A percentile compares a stretch with the other conserved stretches of the same genome.
These are phyloP conservation scores for Catocala sponsa DNA, from an alignment of 2,888 invertebrate species.

Conservation along the genomic window DNA sequence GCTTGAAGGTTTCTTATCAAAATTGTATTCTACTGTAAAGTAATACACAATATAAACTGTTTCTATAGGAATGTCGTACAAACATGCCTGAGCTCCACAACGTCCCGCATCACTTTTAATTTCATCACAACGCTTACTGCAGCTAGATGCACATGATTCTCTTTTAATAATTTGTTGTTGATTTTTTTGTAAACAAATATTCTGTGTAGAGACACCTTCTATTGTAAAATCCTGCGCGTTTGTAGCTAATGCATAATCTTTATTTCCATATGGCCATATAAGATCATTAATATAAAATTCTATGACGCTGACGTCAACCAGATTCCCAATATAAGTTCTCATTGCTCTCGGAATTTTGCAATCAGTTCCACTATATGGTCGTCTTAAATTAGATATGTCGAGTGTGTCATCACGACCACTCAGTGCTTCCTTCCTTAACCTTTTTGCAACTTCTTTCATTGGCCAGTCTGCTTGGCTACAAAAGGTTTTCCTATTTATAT, in stretches of 20 bases:
- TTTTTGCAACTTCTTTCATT: constrained; percentile 69
- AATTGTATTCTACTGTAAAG: constrained; percentile 77
- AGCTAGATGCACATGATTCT: constrained; percentile 63
- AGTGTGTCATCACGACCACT: constrained; percentile 62
- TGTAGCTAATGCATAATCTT: constrained; percentile 73
- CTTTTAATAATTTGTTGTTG: constrained; percentile 64
- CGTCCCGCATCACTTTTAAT: constrained; percentile 56
- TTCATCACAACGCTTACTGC: constrained; percentile 69
- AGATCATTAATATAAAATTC: constrained; percentile 73
- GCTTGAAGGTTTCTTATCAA: constrained; percentile 46
- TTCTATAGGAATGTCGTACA: constrained; percentile 53
- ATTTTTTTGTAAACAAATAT: constrained; percentile 76
- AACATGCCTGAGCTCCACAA: constrained; percentile 70
- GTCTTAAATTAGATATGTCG: constrained; percentile 79
- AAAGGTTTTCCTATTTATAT: constrained; percentile 79
- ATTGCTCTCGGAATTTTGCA: constrained; percentile 80
- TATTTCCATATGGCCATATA: constrained; percentile 81
- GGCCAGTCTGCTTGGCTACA: constrained; percentile 80
- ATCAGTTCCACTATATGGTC: constrained; percentile 79
- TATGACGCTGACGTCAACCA: constrained; percentile 75
- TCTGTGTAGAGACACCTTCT: constrained; percentile 78
- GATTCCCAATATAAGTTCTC: constrained; percentile 76
- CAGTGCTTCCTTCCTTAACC: constrained; percentile 72
- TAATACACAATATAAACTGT: constrained; percentile 75
- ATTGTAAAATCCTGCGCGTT: constrained; percentile 74